phyloP scores from a whole-genome alignment of 2,888 invertebrate species.

The Philhelius pedissequus region DNA sequence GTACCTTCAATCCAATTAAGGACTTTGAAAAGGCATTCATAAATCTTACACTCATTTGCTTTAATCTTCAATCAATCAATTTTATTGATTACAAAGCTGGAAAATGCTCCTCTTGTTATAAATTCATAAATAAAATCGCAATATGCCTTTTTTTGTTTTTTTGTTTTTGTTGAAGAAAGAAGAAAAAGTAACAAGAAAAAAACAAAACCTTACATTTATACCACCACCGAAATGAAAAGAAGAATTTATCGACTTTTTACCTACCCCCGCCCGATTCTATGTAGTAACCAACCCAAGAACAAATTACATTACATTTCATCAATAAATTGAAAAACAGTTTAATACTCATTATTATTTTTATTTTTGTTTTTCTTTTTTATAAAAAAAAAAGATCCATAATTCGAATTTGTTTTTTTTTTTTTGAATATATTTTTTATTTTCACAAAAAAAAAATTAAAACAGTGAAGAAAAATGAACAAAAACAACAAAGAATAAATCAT shows the following conservation, averaged over 20 bases:
- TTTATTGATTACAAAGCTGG: slow-evolving; percentile 23
- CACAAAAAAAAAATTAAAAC: not conserved
- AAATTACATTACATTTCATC: slow-evolving; percentile 62
- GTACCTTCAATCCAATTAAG: slow-evolving; percentile 21
- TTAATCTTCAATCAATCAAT: slow-evolving; percentile 16
- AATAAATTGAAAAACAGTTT: slow-evolving; percentile 36
- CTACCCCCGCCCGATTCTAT: not conserved
- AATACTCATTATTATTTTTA: not conserved
- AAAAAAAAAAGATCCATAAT: not conserved
- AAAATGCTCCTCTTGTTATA: not conserved
- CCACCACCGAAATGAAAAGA: not conserved
- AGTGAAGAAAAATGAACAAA: not conserved
- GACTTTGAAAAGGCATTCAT: not conserved
- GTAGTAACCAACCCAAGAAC: not conserved
- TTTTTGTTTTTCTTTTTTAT: slow-evolving; percentile 3
- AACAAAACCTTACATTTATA: too few relatives aligned
- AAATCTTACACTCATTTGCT: not conserved
- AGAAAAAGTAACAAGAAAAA: not conserved
- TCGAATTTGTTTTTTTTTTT: not conserved
- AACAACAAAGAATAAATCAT: slow-evolving; percentile 8
- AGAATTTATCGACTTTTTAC: slow-evolving; percentile 7
- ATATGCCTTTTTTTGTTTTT: slow-evolving; percentile 26
- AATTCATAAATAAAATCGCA: not conserved
- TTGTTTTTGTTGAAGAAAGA: not conserved
- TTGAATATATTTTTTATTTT: not conserved